A percentile compares a stretch with the other conserved stretches of the same genome.
phyloP scores from a whole-genome alignment of 30 jellyfish, hydroid and myxozoan species.

The Aurelia aurita complex sp. Pacific region DNA sequence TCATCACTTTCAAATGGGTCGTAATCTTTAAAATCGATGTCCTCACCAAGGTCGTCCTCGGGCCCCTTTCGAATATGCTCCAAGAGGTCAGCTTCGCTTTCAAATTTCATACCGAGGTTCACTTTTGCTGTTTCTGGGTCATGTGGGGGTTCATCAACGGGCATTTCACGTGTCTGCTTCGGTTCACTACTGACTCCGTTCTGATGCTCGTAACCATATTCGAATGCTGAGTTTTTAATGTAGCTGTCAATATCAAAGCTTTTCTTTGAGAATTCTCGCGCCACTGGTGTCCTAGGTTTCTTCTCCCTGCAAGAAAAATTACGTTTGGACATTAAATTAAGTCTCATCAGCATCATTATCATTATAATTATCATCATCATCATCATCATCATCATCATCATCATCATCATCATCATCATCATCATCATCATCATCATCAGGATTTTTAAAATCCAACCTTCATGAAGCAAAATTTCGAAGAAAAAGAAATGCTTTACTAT shows the following conservation, averaged over 20 bases:
- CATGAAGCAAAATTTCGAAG: too few species aligned
- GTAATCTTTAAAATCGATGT: slow-evolving; percentile 32
- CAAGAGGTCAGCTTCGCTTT: slow-evolving; percentile 59
- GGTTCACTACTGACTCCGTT: neutral
- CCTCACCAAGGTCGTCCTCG: slow-evolving; percentile 13
- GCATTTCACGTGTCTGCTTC: neutral
- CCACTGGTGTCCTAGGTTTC: neutral
- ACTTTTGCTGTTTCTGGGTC: slow-evolving; percentile 34
- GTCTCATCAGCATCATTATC: too few species aligned
- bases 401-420: too few species aligned
- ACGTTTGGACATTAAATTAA: too few species aligned
- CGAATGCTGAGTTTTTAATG: slow-evolving; percentile 18
- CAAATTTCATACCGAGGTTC: slow-evolving; percentile 51
- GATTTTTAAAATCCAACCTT: too few species aligned
- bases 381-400: too few species aligned
- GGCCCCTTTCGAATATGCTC: slow-evolving; percentile 44
- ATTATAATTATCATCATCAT: too few species aligned
- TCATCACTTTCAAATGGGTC: slow-evolving; percentile 58
- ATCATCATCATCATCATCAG: too few species aligned
- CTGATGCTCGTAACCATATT: slow-evolving; percentile 51
- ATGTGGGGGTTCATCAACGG: neutral
- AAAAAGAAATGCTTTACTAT: too few species aligned
- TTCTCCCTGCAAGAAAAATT: neutral
- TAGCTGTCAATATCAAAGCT: slow-evolving; percentile 35
- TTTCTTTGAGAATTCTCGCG: slow-evolving; percentile 21